These are phyloP conservation scores for Melopsittacus undulatus DNA, from an alignment of 2,797 vertebrate genomes.

Conservation along the genomic window DNA sequence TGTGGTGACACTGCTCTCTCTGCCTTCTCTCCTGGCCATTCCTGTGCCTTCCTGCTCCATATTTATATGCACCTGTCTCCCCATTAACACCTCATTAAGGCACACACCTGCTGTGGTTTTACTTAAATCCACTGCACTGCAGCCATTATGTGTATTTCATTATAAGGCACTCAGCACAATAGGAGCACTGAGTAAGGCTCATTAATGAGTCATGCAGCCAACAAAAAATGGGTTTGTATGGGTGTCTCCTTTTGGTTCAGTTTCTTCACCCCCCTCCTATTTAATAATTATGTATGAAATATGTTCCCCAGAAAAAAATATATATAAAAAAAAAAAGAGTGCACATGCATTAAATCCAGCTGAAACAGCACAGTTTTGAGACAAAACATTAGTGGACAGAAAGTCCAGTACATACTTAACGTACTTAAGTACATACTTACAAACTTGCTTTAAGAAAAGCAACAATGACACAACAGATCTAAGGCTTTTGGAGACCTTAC, in stretches of 20 bases:
- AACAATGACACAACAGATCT: not conserved
- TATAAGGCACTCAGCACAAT: conserved; percentile 46
- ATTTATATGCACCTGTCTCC: conserved; percentile 68
- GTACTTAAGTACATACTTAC: not conserved
- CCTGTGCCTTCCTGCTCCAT: conserved; percentile 3
- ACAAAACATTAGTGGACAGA: conserved; percentile 8
- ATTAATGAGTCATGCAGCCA: conserved; percentile 42
- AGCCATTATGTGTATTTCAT: conserved; percentile 51
- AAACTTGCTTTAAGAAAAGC: not conserved
- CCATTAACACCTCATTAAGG: conserved; percentile 70
- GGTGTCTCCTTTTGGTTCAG: conserved; percentile 30
- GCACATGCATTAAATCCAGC: conserved; percentile 38
- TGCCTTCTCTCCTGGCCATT: not conserved
- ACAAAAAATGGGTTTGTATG: conserved; percentile 29
- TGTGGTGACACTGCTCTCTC: not conserved
- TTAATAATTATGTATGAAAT: conserved; percentile 62
- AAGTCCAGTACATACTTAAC: not conserved
- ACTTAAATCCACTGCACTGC: conserved; percentile 42
- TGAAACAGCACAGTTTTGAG: conserved; percentile 50
- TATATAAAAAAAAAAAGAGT: not conserved
- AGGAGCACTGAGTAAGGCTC: conserved; percentile 37
- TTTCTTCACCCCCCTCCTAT: not conserved
- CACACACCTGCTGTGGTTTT: conserved; percentile 70
- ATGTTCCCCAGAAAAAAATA: conserved; percentile 4
- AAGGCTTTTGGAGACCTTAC: not conserved